Evolutionary conservation across 2,797 vertebrate genomes (phyloP).

Genomic region (Pteropus rufus): DNA sequence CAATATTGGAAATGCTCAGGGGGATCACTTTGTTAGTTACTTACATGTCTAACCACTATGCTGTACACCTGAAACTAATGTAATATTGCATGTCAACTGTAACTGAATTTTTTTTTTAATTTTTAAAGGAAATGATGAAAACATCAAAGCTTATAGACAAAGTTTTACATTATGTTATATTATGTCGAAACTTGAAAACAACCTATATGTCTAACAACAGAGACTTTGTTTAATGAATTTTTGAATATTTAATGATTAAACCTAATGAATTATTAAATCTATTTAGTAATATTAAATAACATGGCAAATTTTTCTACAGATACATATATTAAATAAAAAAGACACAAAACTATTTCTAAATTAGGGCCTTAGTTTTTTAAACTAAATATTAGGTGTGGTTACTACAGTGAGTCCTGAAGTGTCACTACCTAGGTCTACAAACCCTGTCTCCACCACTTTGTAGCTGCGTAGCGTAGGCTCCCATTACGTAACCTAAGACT

Average conservation of each 20-base stretch:
- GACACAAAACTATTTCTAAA: neutral
- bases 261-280: neutral
- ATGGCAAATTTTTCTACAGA: neutral
- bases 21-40: neutral
- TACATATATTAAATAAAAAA: neutral
- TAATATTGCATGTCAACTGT: neutral
- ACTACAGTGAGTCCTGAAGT: neutral
- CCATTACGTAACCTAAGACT: neutral
- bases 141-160: neutral
- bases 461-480: neutral
- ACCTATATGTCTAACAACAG: neutral
- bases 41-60: neutral
- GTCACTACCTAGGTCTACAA: neutral
- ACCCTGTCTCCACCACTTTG: neutral
- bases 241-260: neutral
- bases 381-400: neutral
- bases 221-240: neutral
- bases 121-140: conserved; percentile 34
- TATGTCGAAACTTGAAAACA: conserved; percentile 1
- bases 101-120: neutral
- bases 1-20: neutral
- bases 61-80: neutral
- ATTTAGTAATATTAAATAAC: neutral
- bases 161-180: neutral
- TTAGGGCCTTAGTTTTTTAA: neutral